Evolutionary conservation across 2,888 invertebrate species (phyloP), one percentile per base, ranked within the genome.

Genomic region (Nomada ferruginata): DNA sequence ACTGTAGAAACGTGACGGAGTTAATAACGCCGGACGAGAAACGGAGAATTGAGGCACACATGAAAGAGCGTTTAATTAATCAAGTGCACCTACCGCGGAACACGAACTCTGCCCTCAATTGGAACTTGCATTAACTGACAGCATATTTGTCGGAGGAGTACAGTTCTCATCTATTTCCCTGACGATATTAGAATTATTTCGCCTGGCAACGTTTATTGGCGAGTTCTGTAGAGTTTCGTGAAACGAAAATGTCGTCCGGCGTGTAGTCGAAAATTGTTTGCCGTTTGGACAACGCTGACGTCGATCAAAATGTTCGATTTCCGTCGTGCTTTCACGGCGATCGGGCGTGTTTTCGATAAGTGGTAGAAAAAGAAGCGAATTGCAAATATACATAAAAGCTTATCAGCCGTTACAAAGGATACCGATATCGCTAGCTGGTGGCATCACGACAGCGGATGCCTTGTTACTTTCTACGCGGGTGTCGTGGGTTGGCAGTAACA

Each of bases 261-360:
- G 3, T 1, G 15, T 13, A 47, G 47, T 29, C 29, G 29, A 36
- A 36, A 7, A 36, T 36, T 36, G 7, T 36, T 36, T 36, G 36
- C 36, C 7, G 36, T 7, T 36, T 15, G 10, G 20, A 53, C 64
- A 66, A 47, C 11, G 23, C 0, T 50, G 18, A 23, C 2, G 47
- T 29, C 10, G 3, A 55, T 44, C 44, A 18, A 50, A 9, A 13
- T 10, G 29, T 20, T 52, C 23, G 52, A 84, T 76, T 60, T 50
- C 4, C 29, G 55, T 23, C 61, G 18, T 52, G 63, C n/a, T 55
- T 74, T 57, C 20, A 55, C 47, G 63, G 57, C 29, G 29, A 50
- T 18, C 23, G 15, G n/a, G 60, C 60, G 79, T 79, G 69, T 18
- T 59, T 36, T 61, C n/a, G 79, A 84, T 79, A 79, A 79, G 64